Conservation (phyloP, 1,140 invertebrate species). For the Drosophila quadrilineata region DNA sequence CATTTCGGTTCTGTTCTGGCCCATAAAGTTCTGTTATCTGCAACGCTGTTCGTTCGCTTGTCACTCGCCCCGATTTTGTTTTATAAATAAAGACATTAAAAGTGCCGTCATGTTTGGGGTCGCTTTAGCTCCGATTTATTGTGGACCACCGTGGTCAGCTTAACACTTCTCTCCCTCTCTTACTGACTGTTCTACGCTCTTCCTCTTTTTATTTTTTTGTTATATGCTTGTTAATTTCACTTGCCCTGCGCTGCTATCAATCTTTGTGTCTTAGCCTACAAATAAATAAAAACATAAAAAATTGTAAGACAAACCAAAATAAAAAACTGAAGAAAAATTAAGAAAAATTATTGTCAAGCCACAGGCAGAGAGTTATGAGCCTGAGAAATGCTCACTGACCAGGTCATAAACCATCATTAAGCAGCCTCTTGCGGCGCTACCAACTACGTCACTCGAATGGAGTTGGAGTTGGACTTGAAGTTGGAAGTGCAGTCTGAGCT, state of each 20-base stretch:
- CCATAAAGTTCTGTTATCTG: constrained; percentile 50
- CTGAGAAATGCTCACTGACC: constrained; percentile 53
- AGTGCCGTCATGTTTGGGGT: constrained; percentile 62
- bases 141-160: constrained; percentile 66
- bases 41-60: constrained; percentile 45
- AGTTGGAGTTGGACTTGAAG: constrained; percentile 10
- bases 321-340: too few species aligned
- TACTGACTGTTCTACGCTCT: too few species aligned
- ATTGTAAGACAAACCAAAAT: not conserved
- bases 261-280: constrained; percentile 33
- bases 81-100: constrained; percentile 79
- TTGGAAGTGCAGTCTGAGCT: constrained; percentile 3
- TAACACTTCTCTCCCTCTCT: constrained; percentile 62
- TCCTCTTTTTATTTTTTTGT: constrained; percentile 17
- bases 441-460: constrained; percentile 20
- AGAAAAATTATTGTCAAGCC: constrained; percentile 33
- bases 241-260: constrained; percentile 69
- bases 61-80: constrained; percentile 74
- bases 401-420: constrained; percentile 75
- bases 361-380: constrained; percentile 56
- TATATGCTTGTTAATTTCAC: too few species aligned
- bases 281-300: not conserved
- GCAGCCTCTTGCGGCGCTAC: constrained; percentile 27
- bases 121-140: constrained; percentile 65
- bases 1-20: too few species aligned